Evolutionary conservation across 2,797 vertebrate species (phyloP).

Genomic region (Pseudocheirus occidentalis): DNA sequence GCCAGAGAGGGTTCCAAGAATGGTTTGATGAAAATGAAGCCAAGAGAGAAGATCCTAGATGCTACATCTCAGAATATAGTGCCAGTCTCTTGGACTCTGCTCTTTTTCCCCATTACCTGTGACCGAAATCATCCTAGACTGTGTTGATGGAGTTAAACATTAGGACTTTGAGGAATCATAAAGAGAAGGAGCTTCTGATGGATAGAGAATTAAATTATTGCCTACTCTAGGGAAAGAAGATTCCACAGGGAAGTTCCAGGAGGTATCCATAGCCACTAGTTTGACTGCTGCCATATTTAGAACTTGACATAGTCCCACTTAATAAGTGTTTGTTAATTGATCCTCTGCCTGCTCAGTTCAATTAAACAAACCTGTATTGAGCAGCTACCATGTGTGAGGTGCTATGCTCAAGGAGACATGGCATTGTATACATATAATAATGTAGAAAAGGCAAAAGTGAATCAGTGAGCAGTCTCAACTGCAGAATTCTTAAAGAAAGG

Average conservation of each 20-base stretch:
- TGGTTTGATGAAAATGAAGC: not conserved
- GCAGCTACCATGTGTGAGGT: not conserved
- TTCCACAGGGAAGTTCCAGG: not conserved
- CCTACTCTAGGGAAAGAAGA: not conserved
- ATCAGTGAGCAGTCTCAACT: constrained; percentile 36
- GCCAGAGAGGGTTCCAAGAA: not conserved
- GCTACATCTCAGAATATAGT: not conserved
- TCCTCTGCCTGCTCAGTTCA: not conserved
- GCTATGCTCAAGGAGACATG: not conserved
- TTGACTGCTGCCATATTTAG: not conserved
- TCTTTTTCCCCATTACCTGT: not conserved
- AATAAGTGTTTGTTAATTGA: not conserved
- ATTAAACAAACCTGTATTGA: not conserved
- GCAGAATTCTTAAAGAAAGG: constrained; percentile 9
- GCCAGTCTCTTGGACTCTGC: not conserved
- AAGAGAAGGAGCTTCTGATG: not conserved
- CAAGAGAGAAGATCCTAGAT: not conserved
- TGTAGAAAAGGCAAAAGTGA: constrained; percentile 32
- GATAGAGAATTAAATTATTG: not conserved
- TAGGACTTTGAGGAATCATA: not conserved
- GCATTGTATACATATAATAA: not conserved
- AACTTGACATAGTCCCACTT: not conserved
- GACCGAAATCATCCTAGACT: not conserved
- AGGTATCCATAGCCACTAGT: not conserved
- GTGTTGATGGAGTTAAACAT: not conserved